Evolutionary conservation across 2,888 invertebrate genomes (phyloP).

Genomic region (Sminthurinus aureus): DNA sequence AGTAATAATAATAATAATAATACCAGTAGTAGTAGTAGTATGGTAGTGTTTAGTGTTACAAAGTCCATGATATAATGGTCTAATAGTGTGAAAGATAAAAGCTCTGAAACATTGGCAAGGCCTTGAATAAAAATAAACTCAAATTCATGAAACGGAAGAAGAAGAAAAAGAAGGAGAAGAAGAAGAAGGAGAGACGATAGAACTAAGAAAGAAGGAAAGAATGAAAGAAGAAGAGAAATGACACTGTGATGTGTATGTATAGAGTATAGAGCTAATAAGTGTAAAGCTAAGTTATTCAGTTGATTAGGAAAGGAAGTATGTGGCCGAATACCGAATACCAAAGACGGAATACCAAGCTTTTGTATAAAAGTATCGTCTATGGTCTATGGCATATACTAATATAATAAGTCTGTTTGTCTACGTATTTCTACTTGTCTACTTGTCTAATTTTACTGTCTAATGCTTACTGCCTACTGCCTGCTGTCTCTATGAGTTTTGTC

Average conservation of each 20-base stretch:
- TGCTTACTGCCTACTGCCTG: too few relatives aligned
- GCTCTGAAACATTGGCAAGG: not conserved
- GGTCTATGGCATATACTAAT: too few relatives aligned
- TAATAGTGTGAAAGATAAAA: constrained; percentile 7
- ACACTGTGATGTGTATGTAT: not conserved
- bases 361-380: not conserved
- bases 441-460: too few relatives aligned
- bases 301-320: not conserved
- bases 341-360: not conserved
- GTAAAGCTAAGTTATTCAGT: not conserved
- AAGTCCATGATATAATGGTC: not conserved
- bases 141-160: not conserved
- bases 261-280: not conserved
- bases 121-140: constrained; percentile 21
- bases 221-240: not conserved
- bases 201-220: not conserved
- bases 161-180: not conserved
- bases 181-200: not conserved
- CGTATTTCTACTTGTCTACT: too few relatives aligned
- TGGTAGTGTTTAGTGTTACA: not conserved
- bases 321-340: not conserved
- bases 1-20: not conserved
- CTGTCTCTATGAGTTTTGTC: not conserved
- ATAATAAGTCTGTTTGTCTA: too few relatives aligned
- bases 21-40: not conserved